Base-by-base conservation (phyloP, 53 echinoderm and acorn worm genomes). In the Antedon mediterranea region DNA sequence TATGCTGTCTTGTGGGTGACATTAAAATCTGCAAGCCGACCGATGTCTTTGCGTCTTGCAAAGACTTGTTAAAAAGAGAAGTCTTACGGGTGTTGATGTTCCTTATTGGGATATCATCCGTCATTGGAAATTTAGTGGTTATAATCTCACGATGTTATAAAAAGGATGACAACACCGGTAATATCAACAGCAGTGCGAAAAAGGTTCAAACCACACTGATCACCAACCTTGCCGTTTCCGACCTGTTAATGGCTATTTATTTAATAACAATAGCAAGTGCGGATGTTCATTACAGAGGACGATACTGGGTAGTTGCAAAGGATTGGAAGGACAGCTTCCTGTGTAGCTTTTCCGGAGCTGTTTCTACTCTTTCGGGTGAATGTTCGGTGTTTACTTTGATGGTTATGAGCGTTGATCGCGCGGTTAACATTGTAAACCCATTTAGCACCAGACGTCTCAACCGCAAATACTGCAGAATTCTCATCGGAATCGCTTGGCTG, bases 371-470 rank as follows among this genome's bases (percentile, higher is more conserved):
- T 4, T 89, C 89, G 76, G 85, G 89, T 72, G 95, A 95, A 72
- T 85, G 89, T 15, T 95, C 95, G 0, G 95, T 95, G 30, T 95
- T 92, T 71, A 76, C 89, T 33, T 81, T 95, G 6, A 89, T 87
- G 0, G 89, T 95, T 30, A 95, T 95, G 30, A 92, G 91, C 34
- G 83, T 87, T 3, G 95, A 95, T 78, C 88, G 95, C 28, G 91
- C 91, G 82, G 79, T 95, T 0, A 89, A 89, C 32, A 91, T 95
- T 3, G 95, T 89, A 30, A 92, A 89, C 74, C 95, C 95, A 30
- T 95, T 95, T 86, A 91, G 91, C 32, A 79, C 85, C 28, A 80
- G 87, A 71, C 89, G 91, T 23, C 86, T 91, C 32, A 91, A 87
- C 85, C 87, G 84, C 72, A 95, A 95, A 73, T 89, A 89, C 28